Evolutionary conservation across 2,888 invertebrate genomes (phyloP), one percentile per base, ranked within the genome.

Genomic region (Spilarctia lutea): DNA sequence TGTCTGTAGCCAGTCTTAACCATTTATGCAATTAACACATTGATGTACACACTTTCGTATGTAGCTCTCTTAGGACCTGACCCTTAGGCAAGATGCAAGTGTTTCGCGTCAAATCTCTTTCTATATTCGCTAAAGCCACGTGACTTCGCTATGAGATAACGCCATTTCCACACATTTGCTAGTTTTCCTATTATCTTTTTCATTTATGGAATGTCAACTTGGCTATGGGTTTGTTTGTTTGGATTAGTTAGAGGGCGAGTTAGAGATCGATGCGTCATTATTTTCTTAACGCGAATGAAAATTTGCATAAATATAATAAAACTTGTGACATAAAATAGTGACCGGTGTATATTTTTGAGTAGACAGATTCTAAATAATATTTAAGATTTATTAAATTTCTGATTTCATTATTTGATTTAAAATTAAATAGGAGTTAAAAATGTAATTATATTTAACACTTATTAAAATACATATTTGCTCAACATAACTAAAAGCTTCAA

Each of bases 401-500:
- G 63, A 63, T 30, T 27, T 30, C 16, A 60, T 60, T 27, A 60
- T 16, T 16, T 30, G 4, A 16, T 60, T 69, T 10, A 33, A 56
- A 52, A 27, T n/a, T 16, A 33, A 52, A 6, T 30, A 60, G 27
- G 8, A 48, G 11, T 69, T 69, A 56, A n/a, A 56, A 68, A n/a
- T 56, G 10, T n/a, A 39, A n/a, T 39, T 35, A 11, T 35, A 11
- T 35, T 69, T 35, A 69, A 69, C 56, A 56, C n/a, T 63, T 63
- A 18, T 60, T 24, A 76, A 76, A 56, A 71, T 52, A 71, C 65
- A 63, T 76, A 75, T 80, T 73, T 75, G 39, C 72, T 85, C 83
- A 79, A 73, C 73, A 80, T 73, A 84, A 77, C 78, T 80, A 78
- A 68, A 76, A 84, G 83, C 76, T 75, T 80, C 52, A 71, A 78